Evolutionary conservation across 2,113 vertebrate species (phyloP).

Genomic region (Oxyura jamaicensis): DNA sequence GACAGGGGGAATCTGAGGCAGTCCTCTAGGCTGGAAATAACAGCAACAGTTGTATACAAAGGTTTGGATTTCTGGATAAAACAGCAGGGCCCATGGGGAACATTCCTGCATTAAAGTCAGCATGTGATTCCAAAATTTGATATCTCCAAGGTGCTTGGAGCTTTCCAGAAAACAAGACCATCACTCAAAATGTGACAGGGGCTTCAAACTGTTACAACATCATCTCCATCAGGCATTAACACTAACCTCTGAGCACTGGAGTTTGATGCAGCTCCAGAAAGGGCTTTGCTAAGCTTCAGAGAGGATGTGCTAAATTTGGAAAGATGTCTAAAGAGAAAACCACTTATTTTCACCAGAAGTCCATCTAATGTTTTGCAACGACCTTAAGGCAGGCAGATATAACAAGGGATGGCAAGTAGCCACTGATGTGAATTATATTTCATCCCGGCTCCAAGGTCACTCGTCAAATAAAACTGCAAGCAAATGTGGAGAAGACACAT

Average conservation of each 20-base stretch:
- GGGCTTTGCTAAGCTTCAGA: neutral
- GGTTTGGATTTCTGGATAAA: constrained; percentile 31
- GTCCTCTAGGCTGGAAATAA: neutral
- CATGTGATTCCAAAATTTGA: constrained; percentile 37
- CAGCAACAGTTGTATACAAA: constrained; percentile 29
- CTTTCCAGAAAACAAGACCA: constrained; percentile 60
- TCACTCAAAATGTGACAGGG: constrained; percentile 54
- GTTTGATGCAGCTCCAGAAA: constrained; percentile 51
- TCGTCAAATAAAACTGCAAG: neutral
- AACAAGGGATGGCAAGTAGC: constrained; percentile 35
- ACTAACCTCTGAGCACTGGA: neutral
- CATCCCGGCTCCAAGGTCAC: neutral
- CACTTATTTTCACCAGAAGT: constrained; percentile 25
- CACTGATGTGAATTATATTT: neutral
- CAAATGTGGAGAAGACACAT: neutral
- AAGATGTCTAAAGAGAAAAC: constrained; percentile 14
- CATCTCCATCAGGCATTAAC: constrained; percentile 30
- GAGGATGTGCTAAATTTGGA: constrained; percentile 56
- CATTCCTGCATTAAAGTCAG: constrained; percentile 9
- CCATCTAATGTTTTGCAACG: constrained; percentile 24
- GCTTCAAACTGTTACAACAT: constrained; percentile 44
- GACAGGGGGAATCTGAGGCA: neutral
- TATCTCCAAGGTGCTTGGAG: constrained; percentile 46
- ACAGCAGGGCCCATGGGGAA: neutral
- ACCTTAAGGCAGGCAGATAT: neutral